Evolutionary conservation across 2,113 vertebrate species (phyloP), one percentile per base, ranked within the genome.

Genomic region (Tetraodon nigroviridis): DNA sequence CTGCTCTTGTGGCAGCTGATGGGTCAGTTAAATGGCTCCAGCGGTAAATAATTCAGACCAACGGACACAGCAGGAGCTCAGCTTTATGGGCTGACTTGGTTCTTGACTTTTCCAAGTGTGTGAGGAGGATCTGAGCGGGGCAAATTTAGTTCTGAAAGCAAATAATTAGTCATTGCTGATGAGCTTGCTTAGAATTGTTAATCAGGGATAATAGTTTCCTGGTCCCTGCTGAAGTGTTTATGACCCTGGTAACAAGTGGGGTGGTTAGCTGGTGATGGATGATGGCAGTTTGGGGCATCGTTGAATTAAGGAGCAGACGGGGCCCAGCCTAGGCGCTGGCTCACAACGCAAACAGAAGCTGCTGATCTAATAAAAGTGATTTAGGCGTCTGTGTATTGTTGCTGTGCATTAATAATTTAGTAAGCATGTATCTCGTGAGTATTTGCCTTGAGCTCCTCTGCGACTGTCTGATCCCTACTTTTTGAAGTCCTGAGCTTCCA

Each of bases 401-500:
- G 4, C 7, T 60, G 17, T 7, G 19, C 49, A 55, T 78, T 56
- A 55, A 66, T 72, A 56, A 58, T 65, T 73, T 5, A 63, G 54
- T 18, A 47, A 57, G 50, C 10, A 32, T 41, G 12, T 22, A 48
- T 63, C 32, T 47, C 10, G 45, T 72, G 32, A 58, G n/a, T 27
- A 54, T 56, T 54, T 62, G 44, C 66, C 58, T 48, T 44, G 19
- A 59, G 68, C 49, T 37, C 62, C 24, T 48, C 60, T 24, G 18
- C 40, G 45, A 17, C 27, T 16, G 32, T 65, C 10, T 66, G 58
- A 68, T 70, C 46, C 55, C 48, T 59, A 37, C 41, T 6, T 20
- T 71, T 59, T 64, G 22, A 71, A 62, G 47, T n/a, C 20, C 74
- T 64, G 6, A 55, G 61, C 45, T 67, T 70, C 55, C 4, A 20